Evolutionary conservation across 1,140 invertebrate species (phyloP).

Genomic region (Pachypeltis micranthus): DNA sequence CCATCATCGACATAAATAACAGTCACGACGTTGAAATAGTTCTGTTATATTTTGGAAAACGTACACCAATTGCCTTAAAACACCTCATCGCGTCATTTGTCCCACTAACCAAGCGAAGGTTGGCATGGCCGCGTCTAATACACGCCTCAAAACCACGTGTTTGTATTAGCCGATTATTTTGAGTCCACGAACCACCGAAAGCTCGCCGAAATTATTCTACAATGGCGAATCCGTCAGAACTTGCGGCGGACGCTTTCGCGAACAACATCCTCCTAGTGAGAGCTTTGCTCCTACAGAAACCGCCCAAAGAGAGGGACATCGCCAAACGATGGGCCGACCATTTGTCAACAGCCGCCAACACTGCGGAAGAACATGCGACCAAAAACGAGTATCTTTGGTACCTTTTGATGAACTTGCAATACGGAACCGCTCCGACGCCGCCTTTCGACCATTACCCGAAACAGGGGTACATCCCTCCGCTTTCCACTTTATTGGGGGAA

Average conservation of each 20-base stretch:
- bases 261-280: neutral
- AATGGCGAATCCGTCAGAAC: neutral
- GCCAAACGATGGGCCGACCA: neutral
- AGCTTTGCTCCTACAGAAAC: neutral
- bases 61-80: too few relatives aligned
- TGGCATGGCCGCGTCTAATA: too few relatives aligned
- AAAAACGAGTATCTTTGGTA: conserved; percentile 1
- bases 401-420: neutral
- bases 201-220: too few relatives aligned
- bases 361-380: neutral
- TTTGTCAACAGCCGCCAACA: neutral
- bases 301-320: neutral
- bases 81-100: too few relatives aligned
- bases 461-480: neutral
- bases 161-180: too few relatives aligned
- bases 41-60: too few relatives aligned
- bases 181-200: too few relatives aligned
- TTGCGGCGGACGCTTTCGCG: neutral
- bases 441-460: neutral
- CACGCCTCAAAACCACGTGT: too few relatives aligned
- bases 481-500: neutral
- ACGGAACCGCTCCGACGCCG: neutral
- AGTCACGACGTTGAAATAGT: too few relatives aligned
- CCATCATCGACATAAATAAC: too few relatives aligned
- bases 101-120: too few relatives aligned